Base-by-base conservation (phyloP, 2,113 vertebrate species). In the Muntiacus muntjak region DNA sequence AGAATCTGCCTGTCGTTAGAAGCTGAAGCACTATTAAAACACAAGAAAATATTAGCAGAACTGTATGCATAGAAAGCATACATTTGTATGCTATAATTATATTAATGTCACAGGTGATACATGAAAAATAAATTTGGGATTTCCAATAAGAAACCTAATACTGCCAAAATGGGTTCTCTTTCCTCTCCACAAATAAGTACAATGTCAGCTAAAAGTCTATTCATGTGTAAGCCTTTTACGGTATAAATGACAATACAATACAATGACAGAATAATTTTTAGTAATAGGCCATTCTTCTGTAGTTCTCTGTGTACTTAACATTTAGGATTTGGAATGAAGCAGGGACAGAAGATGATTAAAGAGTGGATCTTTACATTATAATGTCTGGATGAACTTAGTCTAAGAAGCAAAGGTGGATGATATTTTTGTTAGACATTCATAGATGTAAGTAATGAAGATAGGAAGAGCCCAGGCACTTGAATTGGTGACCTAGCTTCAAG, bases 1-100 rank as follows among this genome's bases (percentile, higher is more conserved):
- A 90, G 84, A 76, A 60, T 78, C 43, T 92, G 91, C 43, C 82
- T 62, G 33, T 50, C 87, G 47, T 93, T 94, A 86, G 85, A 82
- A 94, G 87, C 28, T 62, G 71, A 94, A 97, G 28, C 43, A 76
- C 55, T 47, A 87, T 64, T 89, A 91, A 96, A 76, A 87, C 45
- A 76, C 30, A 89, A 87, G 79, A 58, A 92, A 93, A 95, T 64
- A 62, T 36, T 86, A 62, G 10, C 52, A 45, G 54, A 90, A 16
- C 14, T 91, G 13, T 88, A 81, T 36, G 43, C 25, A 87, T 83
- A 89, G 62, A 96, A 89, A 84, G 7, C 4, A 21, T 19, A 17
- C 3, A 6, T 58, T 84, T 64, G 26, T 54, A 54, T 45, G 11
- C 25, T 57, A 15, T 52, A 81, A 91, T 95, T 92, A 60, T 33